Evolutionary conservation across 2,888 invertebrate genomes (phyloP).

Genomic region (Tuta absoluta): DNA sequence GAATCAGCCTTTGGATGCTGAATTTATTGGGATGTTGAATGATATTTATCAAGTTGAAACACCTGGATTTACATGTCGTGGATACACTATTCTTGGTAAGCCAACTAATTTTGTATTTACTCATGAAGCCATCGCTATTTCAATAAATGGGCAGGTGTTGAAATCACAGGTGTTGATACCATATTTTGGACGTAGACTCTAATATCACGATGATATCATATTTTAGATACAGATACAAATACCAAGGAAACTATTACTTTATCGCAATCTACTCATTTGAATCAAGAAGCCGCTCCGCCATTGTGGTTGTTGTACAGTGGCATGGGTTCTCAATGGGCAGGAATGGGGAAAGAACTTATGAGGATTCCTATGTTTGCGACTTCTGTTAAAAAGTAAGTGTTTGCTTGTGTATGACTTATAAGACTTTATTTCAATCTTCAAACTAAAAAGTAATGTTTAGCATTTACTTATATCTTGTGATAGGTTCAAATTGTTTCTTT

Average conservation of each 20-base stretch:
- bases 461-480: no score
- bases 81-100: conserved; percentile 76
- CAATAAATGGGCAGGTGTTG: no score
- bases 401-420: background rate
- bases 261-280: conserved; percentile 46
- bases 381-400: conserved; percentile 63
- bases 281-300: conserved; percentile 60
- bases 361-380: conserved; percentile 79
- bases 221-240: conserved; percentile 42
- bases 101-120: no score
- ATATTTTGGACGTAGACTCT: no score
- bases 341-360: conserved; percentile 84
- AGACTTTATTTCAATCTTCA: background rate
- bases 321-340: conserved; percentile 86
- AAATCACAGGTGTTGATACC: no score
- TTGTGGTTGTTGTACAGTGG: conserved; percentile 86
- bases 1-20: conserved; percentile 62
- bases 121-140: no score
- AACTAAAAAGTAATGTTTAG: background rate
- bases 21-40: conserved; percentile 73
- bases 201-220: background rate
- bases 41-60: conserved; percentile 70
- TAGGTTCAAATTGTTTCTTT: no score
- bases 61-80: conserved; percentile 83
- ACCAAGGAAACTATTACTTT: conserved; percentile 45